Evolutionary conservation across 2,888 invertebrate genomes (phyloP).

Genomic region (Eurytoma californica): DNA sequence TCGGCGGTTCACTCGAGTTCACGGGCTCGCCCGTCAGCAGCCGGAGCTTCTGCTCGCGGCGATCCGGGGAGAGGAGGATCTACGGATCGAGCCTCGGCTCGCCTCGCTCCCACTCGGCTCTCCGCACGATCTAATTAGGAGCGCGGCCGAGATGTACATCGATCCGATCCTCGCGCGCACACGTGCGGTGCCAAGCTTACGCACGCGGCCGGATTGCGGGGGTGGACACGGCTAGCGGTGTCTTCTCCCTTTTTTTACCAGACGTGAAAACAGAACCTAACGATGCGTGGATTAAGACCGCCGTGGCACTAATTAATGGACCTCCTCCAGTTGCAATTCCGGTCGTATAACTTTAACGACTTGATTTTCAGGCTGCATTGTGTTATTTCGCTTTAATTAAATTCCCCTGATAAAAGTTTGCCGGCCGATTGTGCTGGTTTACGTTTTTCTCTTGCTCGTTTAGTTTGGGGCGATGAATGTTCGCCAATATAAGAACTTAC

Average conservation of each 20-base stretch:
- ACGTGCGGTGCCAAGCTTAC: slow-evolving; percentile 18
- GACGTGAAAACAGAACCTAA: slow-evolving; percentile 4
- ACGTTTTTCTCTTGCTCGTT: no score
- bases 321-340: not conserved
- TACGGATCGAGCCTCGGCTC: slow-evolving; percentile 30
- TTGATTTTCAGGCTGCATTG: not conserved
- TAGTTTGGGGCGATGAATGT: no score
- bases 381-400: not conserved
- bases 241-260: no score
- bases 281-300: no score
- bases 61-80: slow-evolving; percentile 35
- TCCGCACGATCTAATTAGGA: slow-evolving; percentile 54
- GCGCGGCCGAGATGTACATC: not conserved
- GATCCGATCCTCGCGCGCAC: not conserved
- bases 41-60: slow-evolving; percentile 53
- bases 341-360: not conserved
- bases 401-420: no score
- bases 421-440: no score
- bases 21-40: slow-evolving; percentile 70
- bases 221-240: not conserved
- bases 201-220: not conserved
- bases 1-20: slow-evolving; percentile 71
- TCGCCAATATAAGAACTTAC: no score
- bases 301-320: no score
- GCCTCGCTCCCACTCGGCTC: slow-evolving; percentile 7